Conservation (phyloP, 2,113 vertebrate genomes). For the Halcyon malimbica region DNA sequence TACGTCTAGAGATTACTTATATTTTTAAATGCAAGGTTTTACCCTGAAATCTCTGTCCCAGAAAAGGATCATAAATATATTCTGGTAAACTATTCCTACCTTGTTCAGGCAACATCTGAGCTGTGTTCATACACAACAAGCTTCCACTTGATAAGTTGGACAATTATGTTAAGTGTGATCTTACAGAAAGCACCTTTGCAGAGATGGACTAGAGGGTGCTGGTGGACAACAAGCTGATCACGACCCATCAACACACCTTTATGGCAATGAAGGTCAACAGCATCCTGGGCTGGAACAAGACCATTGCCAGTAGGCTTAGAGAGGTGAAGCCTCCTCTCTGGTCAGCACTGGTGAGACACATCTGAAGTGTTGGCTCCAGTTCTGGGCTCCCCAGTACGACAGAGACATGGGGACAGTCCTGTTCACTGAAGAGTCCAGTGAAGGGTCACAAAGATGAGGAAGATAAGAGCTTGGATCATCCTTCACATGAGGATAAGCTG, state of each 20-base stretch:
- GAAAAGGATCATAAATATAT: not conserved
- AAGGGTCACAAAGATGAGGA: not conserved
- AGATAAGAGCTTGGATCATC: not conserved
- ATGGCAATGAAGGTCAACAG: not conserved
- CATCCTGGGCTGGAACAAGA: not conserved
- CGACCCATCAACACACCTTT: not conserved
- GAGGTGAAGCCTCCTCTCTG: not conserved
- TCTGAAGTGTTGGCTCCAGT: not conserved
- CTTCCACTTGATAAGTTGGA: not conserved
- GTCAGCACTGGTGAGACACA: not conserved
- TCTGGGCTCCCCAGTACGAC: not conserved
- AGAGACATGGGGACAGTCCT: fast-evolving
- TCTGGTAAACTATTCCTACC: not conserved
- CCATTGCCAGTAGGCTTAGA: not conserved
- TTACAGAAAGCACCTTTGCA: not conserved
- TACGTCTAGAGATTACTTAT: not conserved
- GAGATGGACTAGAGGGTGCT: not conserved
- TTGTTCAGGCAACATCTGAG: not conserved
- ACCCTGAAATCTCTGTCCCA: not conserved
- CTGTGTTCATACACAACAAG: not conserved
- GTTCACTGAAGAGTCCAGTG: not conserved
- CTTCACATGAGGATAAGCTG: not conserved
- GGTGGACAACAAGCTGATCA: not conserved
- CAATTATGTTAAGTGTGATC: not conserved
- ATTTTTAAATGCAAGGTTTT: not conserved